Evolutionary conservation across 2,888 invertebrate genomes (phyloP).

Genomic region (Orgyia antiqua): DNA sequence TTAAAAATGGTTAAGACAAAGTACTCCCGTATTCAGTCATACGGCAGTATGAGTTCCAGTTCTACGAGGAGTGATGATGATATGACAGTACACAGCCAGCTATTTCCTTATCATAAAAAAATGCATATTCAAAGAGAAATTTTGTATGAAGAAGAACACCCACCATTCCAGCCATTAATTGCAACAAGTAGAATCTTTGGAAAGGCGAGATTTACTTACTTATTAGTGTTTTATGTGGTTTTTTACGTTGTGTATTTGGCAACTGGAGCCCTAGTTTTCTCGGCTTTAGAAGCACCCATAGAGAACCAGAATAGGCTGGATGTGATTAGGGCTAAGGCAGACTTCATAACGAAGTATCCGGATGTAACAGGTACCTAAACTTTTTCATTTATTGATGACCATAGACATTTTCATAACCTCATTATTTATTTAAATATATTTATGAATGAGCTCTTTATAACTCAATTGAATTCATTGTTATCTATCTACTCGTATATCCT

Average conservation of each 20-base stretch:
- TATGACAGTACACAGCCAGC: slow-evolving; percentile 67
- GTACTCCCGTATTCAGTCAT: slow-evolving; percentile 59
- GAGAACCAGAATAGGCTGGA: slow-evolving; percentile 76
- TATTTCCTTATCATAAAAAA: slow-evolving; percentile 64
- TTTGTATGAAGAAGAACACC: slow-evolving; percentile 65
- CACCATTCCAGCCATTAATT: slow-evolving; percentile 62
- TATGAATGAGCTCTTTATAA: no score
- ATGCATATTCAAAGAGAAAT: slow-evolving; percentile 60
- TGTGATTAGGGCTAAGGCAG: slow-evolving; percentile 69
- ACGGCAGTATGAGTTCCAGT: slow-evolving; percentile 55
- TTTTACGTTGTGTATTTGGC: slow-evolving; percentile 81
- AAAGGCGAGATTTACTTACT: slow-evolving; percentile 70
- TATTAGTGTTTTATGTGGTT: slow-evolving; percentile 73
- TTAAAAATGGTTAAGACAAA: slow-evolving; percentile 45
- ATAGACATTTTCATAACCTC: neutral
- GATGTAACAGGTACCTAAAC: slow-evolving; percentile 83
- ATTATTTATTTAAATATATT: no score
- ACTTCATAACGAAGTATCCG: slow-evolving; percentile 78
- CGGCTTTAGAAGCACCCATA: slow-evolving; percentile 80
- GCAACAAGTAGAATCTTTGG: slow-evolving; percentile 69
- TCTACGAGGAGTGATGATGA: slow-evolving; percentile 63
- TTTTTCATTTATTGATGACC: slow-evolving; percentile 10
- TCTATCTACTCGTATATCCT: no score
- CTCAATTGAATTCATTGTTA: no score
- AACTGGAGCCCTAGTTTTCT: slow-evolving; percentile 83